A percentile compares a stretch with the other conserved stretches of the same genome.
Evolutionary conservation across 2,797 vertebrate genomes (phyloP).

Genomic region (Peromyscus aztecus): DNA sequence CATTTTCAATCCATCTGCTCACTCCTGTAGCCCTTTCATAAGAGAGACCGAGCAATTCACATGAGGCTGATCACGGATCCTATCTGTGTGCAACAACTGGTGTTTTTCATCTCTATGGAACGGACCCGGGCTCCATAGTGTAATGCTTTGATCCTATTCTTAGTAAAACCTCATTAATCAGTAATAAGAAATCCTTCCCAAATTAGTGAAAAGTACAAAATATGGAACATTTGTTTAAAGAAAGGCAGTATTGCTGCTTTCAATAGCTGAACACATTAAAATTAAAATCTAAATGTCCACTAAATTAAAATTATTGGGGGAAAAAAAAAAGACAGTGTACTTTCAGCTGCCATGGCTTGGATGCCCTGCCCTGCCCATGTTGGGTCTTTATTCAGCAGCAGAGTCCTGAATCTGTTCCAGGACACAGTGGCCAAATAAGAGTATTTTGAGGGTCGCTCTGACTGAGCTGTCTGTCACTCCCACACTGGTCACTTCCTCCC

Average conservation of each 20-base stretch:
- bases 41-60: background rate
- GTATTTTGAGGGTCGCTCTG: background rate
- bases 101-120: conserved; percentile 56
- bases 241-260: conserved; percentile 48
- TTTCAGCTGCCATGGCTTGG: conserved; percentile 1
- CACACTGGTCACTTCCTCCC: background rate
- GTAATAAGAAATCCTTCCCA: conserved; percentile 78
- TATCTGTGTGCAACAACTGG: background rate
- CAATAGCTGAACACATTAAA: conserved; percentile 59
- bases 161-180: conserved; percentile 83
- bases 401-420: background rate
- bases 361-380: background rate
- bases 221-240: conserved; percentile 74
- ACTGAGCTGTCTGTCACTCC: background rate
- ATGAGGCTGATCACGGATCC: conserved; percentile 2
- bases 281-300: conserved; percentile 76
- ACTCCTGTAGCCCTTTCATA: background rate
- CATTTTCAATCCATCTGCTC: background rate
- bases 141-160: conserved; percentile 81
- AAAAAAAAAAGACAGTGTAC: conserved; percentile 60
- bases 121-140: conserved; percentile 14
- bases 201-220: conserved; percentile 79
- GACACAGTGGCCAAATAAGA: background rate
- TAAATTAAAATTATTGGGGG: conserved; percentile 76
- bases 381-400: conserved; percentile 53